phyloP scores from a whole-genome alignment of 2,113 vertebrate species.

The Bos javanicus region DNA sequence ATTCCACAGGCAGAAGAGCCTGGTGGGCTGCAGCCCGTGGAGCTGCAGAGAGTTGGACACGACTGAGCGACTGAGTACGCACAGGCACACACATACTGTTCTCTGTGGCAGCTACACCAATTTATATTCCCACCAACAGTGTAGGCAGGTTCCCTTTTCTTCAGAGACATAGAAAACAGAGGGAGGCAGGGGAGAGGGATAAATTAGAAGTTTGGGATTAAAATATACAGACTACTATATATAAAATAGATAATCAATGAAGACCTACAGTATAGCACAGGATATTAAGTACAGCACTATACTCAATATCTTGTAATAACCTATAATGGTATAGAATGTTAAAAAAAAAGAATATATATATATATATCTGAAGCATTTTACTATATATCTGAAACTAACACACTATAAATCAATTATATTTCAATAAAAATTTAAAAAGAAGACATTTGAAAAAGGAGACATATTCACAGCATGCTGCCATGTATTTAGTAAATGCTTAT shows the following conservation, averaged over 20 bases:
- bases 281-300: neutral
- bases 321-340: neutral
- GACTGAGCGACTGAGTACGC: neutral
- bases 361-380: neutral
- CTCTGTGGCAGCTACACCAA: neutral
- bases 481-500: conserved; percentile 12
- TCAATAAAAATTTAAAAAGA: neutral
- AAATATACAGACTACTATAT: neutral
- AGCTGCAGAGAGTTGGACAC: neutral
- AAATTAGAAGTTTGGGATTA: neutral
- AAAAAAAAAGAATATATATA: neutral
- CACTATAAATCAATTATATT: neutral
- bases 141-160: neutral
- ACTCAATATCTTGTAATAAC: neutral
- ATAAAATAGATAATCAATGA: neutral
- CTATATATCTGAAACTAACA: neutral
- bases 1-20: neutral
- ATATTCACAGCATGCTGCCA: neutral
- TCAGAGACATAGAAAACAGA: neutral
- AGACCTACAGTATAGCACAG: neutral
- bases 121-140: neutral
- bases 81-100: neutral
- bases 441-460: neutral
- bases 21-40: neutral
- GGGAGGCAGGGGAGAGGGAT: neutral